These are phyloP conservation scores for Hypocryptadius cinnamomeus DNA, from an alignment of 2,113 vertebrate genomes.

Conservation along the genomic window DNA sequence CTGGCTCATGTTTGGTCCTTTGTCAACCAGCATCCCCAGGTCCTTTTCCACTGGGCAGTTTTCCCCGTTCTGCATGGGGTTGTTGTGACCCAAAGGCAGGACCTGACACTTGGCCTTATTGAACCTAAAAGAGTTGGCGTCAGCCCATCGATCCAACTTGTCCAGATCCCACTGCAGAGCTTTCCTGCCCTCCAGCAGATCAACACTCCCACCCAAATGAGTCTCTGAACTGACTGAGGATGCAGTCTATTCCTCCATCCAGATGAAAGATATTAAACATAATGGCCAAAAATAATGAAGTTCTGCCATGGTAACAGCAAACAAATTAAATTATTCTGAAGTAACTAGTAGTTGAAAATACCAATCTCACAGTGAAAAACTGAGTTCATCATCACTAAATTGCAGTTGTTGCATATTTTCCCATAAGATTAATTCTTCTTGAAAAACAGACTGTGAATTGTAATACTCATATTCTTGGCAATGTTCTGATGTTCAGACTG, in stretches of 20 bases:
- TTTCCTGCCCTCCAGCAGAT: not conserved
- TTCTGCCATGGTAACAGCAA: not conserved
- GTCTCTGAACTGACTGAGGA: not conserved
- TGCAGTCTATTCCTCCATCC: fast-evolving
- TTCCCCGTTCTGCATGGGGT: fast-evolving
- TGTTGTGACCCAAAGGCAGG: not conserved
- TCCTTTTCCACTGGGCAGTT: fast-evolving
- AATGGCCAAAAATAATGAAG: fast-evolving
- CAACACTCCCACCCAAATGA: fast-evolving
- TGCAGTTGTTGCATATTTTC: not conserved
- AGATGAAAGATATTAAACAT: not conserved
- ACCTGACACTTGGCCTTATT: fast-evolving
- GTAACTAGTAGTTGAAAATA: not conserved
- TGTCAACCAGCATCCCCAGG: fast-evolving
- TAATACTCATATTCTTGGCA: not conserved
- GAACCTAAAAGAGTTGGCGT: fast-evolving
- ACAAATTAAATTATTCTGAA: not conserved
- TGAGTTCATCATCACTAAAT: not conserved
- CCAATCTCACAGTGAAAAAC: not conserved
- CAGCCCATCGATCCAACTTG: fast-evolving
- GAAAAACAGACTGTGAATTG: not conserved
- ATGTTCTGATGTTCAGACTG: not conserved
- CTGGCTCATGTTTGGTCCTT: not conserved
- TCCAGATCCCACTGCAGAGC: not conserved
- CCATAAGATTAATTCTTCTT: not conserved